A percentile compares a stretch with the other conserved stretches of the same genome.
Conservation (phyloP, 1,140 invertebrate genomes). For the Trichonephila clavata region DNA sequence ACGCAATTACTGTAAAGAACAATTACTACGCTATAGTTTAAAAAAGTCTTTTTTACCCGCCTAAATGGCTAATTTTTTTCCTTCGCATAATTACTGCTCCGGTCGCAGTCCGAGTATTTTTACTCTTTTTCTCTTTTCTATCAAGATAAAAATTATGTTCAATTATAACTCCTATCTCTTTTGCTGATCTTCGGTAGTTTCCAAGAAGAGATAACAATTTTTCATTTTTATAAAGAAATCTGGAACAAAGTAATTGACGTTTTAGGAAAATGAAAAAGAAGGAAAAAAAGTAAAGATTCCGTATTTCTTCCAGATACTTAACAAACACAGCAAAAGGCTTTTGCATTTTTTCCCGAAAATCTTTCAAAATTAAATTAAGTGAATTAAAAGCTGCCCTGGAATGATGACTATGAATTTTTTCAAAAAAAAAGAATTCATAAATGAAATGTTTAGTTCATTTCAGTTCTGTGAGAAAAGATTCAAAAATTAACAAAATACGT, state of each 20-base stretch:
- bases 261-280: background rate
- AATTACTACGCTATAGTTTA: constrained; percentile 3
- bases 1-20: constrained; percentile 42
- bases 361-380: constrained; percentile 39
- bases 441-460: constrained; percentile 22
- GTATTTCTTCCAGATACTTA: constrained; percentile 15
- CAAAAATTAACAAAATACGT: constrained; percentile 31
- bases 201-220: background rate
- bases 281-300: background rate
- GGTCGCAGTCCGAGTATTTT: background rate
- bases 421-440: background rate
- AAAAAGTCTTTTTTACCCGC: background rate
- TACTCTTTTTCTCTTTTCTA: constrained; percentile 14
- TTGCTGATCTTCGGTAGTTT: background rate
- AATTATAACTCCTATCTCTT: constrained; percentile 23
- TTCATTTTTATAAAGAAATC: constrained; percentile 2
- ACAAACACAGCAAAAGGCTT: background rate
- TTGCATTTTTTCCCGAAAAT: background rate
- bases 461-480: background rate
- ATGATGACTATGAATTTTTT: constrained; percentile 1
- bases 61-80: background rate
- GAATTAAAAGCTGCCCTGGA: background rate
- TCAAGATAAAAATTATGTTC: constrained; percentile 43
- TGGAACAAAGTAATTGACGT: constrained; percentile 36
- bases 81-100: background rate